A percentile compares a stretch with the other conserved stretches of the same genome.
Evolutionary conservation across 2,888 invertebrate species (phyloP).

Genomic region (Scrobipalpa costella): DNA sequence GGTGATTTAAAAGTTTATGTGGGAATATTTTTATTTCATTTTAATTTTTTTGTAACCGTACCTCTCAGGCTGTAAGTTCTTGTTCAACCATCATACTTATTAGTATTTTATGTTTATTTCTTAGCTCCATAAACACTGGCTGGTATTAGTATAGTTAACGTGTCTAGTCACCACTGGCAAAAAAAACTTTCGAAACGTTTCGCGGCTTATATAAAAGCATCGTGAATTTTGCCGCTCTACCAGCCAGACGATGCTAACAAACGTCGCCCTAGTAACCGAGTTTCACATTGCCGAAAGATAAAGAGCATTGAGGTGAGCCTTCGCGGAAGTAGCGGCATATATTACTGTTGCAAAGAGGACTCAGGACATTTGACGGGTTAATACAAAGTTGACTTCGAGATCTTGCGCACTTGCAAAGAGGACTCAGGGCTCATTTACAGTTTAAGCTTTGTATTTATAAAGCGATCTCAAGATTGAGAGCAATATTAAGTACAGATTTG

Average conservation of each 20-base stretch:
- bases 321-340: slow-evolving; percentile 56
- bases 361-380: not conserved
- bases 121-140: not conserved
- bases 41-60: not conserved
- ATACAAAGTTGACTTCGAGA: not conserved
- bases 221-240: not conserved
- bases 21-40: not conserved
- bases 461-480: too few species aligned
- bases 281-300: slow-evolving; percentile 48
- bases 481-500: too few species aligned
- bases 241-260: slow-evolving; percentile 23
- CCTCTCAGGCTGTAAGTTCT: too few species aligned
- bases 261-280: slow-evolving; percentile 52
- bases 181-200: slow-evolving; percentile 1
- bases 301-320: slow-evolving; percentile 51
- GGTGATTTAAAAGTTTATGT: slow-evolving; percentile 30
- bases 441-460: too few species aligned
- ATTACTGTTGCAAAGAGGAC: slow-evolving; percentile 45
- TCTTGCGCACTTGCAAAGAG: not conserved
- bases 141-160: not conserved
- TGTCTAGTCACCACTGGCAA: not conserved
- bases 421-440: not conserved
- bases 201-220: not conserved
- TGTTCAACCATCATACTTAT: too few species aligned
- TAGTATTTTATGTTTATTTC: too few species aligned